These are phyloP conservation scores for Clanis bilineata DNA, from an alignment of 2,888 invertebrate species.

Conservation along the genomic window DNA sequence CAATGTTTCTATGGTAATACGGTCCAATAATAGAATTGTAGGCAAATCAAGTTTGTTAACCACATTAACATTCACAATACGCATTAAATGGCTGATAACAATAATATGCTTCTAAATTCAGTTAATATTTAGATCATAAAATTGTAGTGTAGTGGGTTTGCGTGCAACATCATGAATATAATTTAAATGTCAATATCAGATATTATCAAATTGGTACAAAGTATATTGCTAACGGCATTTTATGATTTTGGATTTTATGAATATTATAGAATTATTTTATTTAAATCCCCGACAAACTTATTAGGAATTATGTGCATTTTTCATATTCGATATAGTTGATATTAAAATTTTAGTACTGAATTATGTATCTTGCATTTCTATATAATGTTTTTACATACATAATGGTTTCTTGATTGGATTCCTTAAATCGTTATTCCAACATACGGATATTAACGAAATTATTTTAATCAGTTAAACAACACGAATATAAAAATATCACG, in stretches of 20 bases:
- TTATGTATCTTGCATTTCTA: too few relatives aligned
- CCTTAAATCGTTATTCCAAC: too few relatives aligned
- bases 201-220: too few relatives aligned
- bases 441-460: too few relatives aligned
- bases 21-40: not conserved
- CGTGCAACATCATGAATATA: not conserved
- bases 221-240: not conserved
- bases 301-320: too few relatives aligned
- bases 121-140: not conserved
- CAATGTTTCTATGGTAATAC: not conserved
- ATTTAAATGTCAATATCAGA: not conserved
- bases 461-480: not conserved
- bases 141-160: not conserved
- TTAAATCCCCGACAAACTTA: too few relatives aligned
- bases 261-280: too few relatives aligned
- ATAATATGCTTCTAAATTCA: not conserved
- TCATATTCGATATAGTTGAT: too few relatives aligned
- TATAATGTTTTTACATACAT: too few relatives aligned
- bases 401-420: too few relatives aligned
- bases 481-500: not conserved
- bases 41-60: too few relatives aligned
- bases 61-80: not conserved
- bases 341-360: too few relatives aligned
- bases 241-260: not conserved
- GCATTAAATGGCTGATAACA: not conserved